Base-by-base conservation (phyloP, 2,888 invertebrate genomes). In the Meiosimyza platycephala region DNA sequence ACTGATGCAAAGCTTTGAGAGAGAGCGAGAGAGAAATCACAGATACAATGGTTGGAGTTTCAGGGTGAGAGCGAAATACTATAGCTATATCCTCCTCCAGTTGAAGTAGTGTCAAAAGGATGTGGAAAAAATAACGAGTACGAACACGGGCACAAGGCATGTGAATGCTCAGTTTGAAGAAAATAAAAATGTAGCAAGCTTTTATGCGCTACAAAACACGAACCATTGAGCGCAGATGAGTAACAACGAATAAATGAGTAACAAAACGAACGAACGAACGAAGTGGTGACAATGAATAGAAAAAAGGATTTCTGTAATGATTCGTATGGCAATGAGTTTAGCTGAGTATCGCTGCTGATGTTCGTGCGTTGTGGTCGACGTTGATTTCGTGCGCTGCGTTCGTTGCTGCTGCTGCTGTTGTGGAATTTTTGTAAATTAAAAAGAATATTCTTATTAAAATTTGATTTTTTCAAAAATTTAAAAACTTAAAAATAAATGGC, bases 351-450 rank as follows among this genome's bases (percentile, higher is more conserved):
- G 78, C 74, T 81, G 78, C 73, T 78, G 79, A 76, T 80, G 77
- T 79, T 77, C 78, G 77, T 78, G 79, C 77, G 77, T 79, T 80
- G 78, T 76, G 80, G 78, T 78, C 77, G 78, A 75, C 77, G 76
- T 64, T 75, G 76, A 74, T 73, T 76, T 73, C 72, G 77, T 40
- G 71, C 74, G 75, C 52, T 71, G 72, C 69, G 74, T 72, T 63
- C 64, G 71, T 54, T 65, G 74, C 67, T 59, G 73, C 63, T 75
- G 77, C 74, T 78, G 78, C 73, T 78, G 78, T 76, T 77, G 77
- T 77, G 74, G 72, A 75, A 75, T 71, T 75, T 76, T 57, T 68
- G 50, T 68, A 48, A 33, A 52, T 72, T 73, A 71, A 52, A 69
- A 71, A 62, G 47, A 51, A 63, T 54, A 47, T 40, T 48, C 15